Evolutionary conservation across 2,113 vertebrate species (phyloP).

Genomic region (Echinops telfairi): DNA sequence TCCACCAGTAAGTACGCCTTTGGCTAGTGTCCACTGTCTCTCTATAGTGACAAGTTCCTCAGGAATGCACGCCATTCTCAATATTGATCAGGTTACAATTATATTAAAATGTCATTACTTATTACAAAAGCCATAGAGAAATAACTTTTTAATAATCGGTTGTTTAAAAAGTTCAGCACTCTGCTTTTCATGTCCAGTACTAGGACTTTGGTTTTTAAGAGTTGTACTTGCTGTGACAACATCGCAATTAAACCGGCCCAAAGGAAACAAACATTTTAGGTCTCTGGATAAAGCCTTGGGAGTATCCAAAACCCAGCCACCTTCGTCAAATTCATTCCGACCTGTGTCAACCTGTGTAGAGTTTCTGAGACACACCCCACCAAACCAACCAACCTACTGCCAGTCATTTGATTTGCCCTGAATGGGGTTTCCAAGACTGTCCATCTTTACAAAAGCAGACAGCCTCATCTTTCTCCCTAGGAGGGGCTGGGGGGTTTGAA

Average conservation of each 20-base stretch:
- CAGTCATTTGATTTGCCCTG: too few relatives aligned
- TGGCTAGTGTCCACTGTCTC: not conserved
- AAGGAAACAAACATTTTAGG: not conserved
- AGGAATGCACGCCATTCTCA: not conserved
- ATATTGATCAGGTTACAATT: not conserved
- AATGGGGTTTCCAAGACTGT: too few relatives aligned
- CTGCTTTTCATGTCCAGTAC: not conserved
- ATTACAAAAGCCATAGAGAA: not conserved
- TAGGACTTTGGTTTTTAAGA: conserved; percentile 4
- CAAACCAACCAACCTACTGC: too few relatives aligned
- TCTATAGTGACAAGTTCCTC: fast-evolving
- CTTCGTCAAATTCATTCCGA: too few relatives aligned
- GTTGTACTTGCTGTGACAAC: not conserved
- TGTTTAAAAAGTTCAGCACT: not conserved
- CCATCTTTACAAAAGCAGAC: too few relatives aligned
- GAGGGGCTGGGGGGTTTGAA: too few relatives aligned
- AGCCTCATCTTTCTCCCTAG: too few relatives aligned
- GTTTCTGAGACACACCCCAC: too few relatives aligned
- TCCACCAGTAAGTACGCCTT: too few relatives aligned
- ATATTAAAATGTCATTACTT: not conserved
- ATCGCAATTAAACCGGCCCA: not conserved
- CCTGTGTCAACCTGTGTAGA: too few relatives aligned
- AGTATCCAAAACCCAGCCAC: too few relatives aligned
- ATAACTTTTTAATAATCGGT: not conserved
- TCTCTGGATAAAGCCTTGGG: not conserved